Percentiles rank a stretch among this genome's conserved stretches.
Conservation (phyloP, 2,797 vertebrate species). For the Florisuga fusca region DNA sequence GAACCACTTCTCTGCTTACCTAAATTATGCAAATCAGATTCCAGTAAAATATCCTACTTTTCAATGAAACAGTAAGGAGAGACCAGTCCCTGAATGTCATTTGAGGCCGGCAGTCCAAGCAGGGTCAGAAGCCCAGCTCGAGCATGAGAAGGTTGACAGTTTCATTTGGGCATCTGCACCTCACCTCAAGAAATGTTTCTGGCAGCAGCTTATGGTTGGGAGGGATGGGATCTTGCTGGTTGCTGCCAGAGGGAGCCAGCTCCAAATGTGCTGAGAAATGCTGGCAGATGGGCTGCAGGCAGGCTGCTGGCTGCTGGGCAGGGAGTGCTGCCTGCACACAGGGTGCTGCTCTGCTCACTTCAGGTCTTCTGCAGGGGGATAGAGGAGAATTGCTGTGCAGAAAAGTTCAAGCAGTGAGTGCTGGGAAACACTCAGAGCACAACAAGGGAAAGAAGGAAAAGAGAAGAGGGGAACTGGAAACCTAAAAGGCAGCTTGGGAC, state of each 20-base stretch:
- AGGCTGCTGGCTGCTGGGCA: background rate
- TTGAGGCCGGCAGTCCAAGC: background rate
- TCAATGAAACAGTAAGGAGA: background rate
- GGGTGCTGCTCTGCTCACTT: background rate
- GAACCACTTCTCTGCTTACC: background rate
- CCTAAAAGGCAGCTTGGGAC: background rate
- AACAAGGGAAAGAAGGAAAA: background rate
- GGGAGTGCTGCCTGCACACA: background rate
- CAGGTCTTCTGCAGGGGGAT: background rate
- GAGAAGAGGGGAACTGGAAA: background rate
- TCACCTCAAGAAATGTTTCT: conserved; percentile 3
- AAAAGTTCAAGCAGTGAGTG: background rate
- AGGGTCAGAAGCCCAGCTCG: background rate
- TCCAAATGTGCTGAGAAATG: background rate
- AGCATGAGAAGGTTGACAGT: background rate
- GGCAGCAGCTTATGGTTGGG: background rate
- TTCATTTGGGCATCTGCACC: background rate
- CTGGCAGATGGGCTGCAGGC: fast-evolving
- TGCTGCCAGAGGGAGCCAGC: background rate
- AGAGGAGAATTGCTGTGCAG: background rate
- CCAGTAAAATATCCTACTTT: background rate
- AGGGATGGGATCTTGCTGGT: background rate
- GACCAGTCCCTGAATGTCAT: background rate
- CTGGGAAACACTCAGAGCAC: background rate
- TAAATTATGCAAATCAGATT: background rate